Percentiles rank a stretch among this genome's conserved stretches.
These are phyloP conservation scores for Epizoanthus ramosus DNA, from an alignment of 92 coral and sea anemone genomes.

Conservation along the genomic window DNA sequence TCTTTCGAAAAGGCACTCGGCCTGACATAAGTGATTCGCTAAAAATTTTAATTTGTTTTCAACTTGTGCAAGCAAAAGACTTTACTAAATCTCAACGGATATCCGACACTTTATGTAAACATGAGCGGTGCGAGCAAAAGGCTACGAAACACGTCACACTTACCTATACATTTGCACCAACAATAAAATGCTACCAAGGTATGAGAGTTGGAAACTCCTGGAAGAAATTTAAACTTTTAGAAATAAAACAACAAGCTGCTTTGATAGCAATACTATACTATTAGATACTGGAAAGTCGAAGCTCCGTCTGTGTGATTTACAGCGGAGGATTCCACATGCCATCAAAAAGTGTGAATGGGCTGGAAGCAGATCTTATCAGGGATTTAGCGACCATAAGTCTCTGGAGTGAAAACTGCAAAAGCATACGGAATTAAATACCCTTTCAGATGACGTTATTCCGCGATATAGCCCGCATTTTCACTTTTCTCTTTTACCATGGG, in stretches of 20 bases:
- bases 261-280: background rate
- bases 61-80: conserved; percentile 21
- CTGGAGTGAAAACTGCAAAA: conserved; percentile 4
- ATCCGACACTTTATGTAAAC: conserved; percentile 25
- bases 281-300: background rate
- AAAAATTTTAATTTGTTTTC: conserved; percentile 20
- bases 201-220: background rate
- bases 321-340: conserved; percentile 26
- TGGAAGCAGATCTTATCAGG: conserved; percentile 36
- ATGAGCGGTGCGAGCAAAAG: background rate
- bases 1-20: too few relatives aligned
- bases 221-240: background rate
- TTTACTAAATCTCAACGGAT: background rate
- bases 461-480: background rate
- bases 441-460: conserved; percentile 29
- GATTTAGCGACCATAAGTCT: conserved; percentile 41
- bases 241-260: background rate
- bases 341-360: conserved; percentile 24
- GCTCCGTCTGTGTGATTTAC: background rate
- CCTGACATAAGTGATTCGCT: background rate
- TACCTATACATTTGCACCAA: background rate
- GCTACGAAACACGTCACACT: background rate
- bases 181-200: background rate
- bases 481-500: background rate
- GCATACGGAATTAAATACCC: conserved; percentile 25